phyloP scores from a whole-genome alignment of 64 coral and sea anemone species.

The Stichodactyla helianthus region DNA sequence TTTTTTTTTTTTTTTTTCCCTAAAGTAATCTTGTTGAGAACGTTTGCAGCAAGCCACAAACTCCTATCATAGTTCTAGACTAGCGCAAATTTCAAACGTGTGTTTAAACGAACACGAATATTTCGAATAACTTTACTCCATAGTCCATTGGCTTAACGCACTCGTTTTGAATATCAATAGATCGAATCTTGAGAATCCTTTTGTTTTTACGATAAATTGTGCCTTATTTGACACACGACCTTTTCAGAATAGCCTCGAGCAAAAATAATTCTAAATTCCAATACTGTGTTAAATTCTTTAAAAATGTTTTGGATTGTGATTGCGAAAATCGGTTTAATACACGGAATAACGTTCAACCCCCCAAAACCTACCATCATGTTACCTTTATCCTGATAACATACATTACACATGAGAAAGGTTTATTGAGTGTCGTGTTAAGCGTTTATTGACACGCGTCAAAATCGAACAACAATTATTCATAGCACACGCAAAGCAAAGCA shows the following conservation, averaged over 20 bases:
- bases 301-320: background rate
- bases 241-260: background rate
- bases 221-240: constrained; percentile 10
- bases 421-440: background rate
- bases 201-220: background rate
- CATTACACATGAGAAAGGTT: background rate
- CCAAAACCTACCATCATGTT: too few species aligned
- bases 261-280: background rate
- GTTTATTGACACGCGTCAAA: background rate
- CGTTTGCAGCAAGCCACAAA: background rate
- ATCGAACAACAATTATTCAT: background rate
- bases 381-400: too few species aligned
- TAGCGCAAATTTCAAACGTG: background rate
- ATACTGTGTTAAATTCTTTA: background rate
- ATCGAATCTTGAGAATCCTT: background rate
- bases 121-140: background rate
- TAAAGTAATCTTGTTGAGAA: background rate
- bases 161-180: background rate
- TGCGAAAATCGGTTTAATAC: background rate
- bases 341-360: too few species aligned
- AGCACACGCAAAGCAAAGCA: background rate
- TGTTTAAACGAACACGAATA: background rate
- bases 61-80: background rate
- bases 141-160: background rate
- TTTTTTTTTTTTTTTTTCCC: background rate